Evolutionary conservation across 1,140 invertebrate genomes (phyloP), one percentile per base, ranked within the genome.

Genomic region (Drusus annulatus): DNA sequence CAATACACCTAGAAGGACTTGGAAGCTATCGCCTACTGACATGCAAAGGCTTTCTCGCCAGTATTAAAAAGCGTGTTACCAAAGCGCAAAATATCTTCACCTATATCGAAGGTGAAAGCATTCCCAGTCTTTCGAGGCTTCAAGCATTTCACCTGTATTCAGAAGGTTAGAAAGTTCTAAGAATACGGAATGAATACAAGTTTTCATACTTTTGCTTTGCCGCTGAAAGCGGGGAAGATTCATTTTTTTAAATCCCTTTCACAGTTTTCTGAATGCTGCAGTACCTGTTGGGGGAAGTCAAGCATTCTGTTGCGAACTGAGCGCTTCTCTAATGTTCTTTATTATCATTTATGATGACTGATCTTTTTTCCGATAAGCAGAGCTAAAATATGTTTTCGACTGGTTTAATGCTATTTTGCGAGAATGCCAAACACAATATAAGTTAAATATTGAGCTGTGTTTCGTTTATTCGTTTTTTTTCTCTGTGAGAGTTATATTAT

Each of bases 31-130:
- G 76, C 50, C 28, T 28, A 69, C 63, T 58, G 65, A 78, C 76
- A 78, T 78, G 76, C 76, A 78, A 78, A 78, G 28, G 62, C 76
- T 78, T 45, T 60, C 71, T 65, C 73, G 36, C 23, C 31, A 21
- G 36, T 51, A 45, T 69, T 45, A 69, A 69, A 68, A 69, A 69
- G 36, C 10, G 36, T 17, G 65, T 69, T 19, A n/a, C 36, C n/a
- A 23, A 7, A 50, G 36, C 28, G 21, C 50, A 45, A 69, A 15
- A 63, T 13, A 28, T 31, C 62, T 28, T 28, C 62, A 28, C 36
- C 65, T 17, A 36, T 50, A 17, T 50, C n/a, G 65, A 69, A 36
- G 36, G 28, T 69, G 51, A 69, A 69, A 69, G 65, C 65, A 21
- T 69, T 50, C 45, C 15, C 23, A 16, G 23, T 25, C 60, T 63